phyloP scores from a whole-genome alignment of 2,797 vertebrate species.

The Corythornis leucogaster region DNA sequence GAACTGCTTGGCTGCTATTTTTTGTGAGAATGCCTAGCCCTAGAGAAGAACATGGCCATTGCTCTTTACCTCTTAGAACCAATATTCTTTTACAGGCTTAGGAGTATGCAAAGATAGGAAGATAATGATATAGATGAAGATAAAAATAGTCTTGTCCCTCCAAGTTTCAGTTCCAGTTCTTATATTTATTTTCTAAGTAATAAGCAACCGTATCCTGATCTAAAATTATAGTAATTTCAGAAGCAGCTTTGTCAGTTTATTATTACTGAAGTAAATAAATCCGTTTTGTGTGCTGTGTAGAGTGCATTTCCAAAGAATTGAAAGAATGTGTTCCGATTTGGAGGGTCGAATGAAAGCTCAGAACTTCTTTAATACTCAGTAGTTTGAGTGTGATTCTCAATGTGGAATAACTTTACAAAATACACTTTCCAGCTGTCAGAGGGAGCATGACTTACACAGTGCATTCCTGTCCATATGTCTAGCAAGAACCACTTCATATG shows the following conservation, averaged over 20 bases:
- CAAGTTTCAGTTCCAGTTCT: neutral
- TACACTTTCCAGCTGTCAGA: neutral
- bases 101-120: neutral
- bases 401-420: neutral
- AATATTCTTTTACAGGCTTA: neutral
- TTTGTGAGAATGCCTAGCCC: neutral
- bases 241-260: neutral
- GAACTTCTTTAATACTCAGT: neutral
- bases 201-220: neutral
- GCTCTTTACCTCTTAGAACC: neutral
- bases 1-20: neutral
- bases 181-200: constrained; percentile 6
- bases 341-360: neutral
- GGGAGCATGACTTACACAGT: neutral
- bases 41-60: neutral
- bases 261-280: neutral
- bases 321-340: neutral
- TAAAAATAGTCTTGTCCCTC: neutral
- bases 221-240: neutral
- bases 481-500: neutral
- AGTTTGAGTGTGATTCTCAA: neutral
- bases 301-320: neutral
- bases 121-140: neutral
- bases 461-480: neutral
- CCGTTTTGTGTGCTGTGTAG: neutral